Evolutionary conservation across 64 coral and sea anemone genomes (phyloP), one percentile per base, ranked within the genome.

Genomic region (Pocillopora verrucosa): DNA sequence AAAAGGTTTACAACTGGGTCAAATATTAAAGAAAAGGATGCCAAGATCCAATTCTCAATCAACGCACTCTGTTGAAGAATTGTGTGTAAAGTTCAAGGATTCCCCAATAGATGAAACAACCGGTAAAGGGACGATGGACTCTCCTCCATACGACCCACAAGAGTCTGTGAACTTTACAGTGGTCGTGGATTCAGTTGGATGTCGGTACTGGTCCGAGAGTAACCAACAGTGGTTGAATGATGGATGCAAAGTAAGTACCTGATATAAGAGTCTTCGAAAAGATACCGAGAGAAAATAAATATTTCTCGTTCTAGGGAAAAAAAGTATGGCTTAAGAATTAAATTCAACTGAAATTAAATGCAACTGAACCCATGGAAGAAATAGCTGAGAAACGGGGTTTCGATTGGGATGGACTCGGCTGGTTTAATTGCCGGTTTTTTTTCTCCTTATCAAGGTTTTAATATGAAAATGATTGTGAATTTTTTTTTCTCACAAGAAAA

Each of bases 211-310:
- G 89, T 75, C 80, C 65, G 73, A 61, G 59, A 61, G 24, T 41
- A 84, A 80, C 17, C 78, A 90, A 63, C 13, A 45, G 60, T 90
- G 88, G 88, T 73, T 51, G 62, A 90, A 61, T 30, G 63, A 90
- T 20, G 88, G 88, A 7, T 90, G 88, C 26, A 59, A 82, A 69
- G 88, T 90, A 90, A 78, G 22, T 38, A 36, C 11, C 20, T 15
- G 10, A 12, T 25, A 19, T 15, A 7, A 11, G 2, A 45, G n/a
- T 22, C 45, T 7, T 86, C 13, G 5, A 51, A 3, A 51, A 51
- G 41, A 51, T 51, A 51, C 3, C 41, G 7, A 3, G 41, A 51
- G 41, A 51, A 51, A 51, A 7, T 51, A 51, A 7, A 51, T 4
- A 51, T 51, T 3, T 51, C 3, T 51, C 41, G 41, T 51, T 51